Base-by-base conservation (phyloP, 2,797 vertebrate genomes). In the Pseudochirops corinnae region DNA sequence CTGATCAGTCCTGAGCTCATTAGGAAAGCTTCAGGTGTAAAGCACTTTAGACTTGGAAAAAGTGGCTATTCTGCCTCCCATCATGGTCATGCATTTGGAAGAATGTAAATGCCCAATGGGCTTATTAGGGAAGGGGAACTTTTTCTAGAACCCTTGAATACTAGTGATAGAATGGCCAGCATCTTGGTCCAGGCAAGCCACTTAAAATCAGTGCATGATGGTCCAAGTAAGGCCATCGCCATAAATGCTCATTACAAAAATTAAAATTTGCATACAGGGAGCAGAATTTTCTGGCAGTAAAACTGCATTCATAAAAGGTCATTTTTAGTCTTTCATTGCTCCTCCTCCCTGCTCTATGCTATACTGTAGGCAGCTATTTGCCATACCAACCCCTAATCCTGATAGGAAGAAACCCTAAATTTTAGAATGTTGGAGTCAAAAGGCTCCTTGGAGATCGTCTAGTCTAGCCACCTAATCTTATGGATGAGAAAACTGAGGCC, bases 401-500 rank as follows among this genome's bases (percentile, higher is more conserved):
- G 3, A 50, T 10, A 12, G 9, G 24, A 87, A 87, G 21, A 87
- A 50, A 24, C 24, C 39, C 24, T 26, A 87, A 9, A 50, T 50
- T 87, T 87, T 87, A 87, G 39, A 87, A 87, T 87, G 21, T 4
- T 87, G 39, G 74, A 87, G 9, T 10, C 21, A 46, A 10, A 87
- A 87, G 39, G 3, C 39, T 50, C 21, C 21, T 87, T 87, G 39
- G 39, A 87, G 74, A 87, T 87, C 39, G 11, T 5, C 39, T 50
- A 87, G 39, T 1, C 67, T 39, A 87, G 24, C 39, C 24, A 26
- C 24, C 10, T 11, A 87, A 26, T 87, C 2, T 50, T 87, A 12
- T 87, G 74, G 39, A 87, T 50, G 10, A 82, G 24, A 82, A 46
- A 46, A 82, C 3, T 46, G 39, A 87, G 95, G 96, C 97, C 98